Evolutionary conservation across 2,888 invertebrate species (phyloP).

Genomic region (Zygaena filipendulae): DNA sequence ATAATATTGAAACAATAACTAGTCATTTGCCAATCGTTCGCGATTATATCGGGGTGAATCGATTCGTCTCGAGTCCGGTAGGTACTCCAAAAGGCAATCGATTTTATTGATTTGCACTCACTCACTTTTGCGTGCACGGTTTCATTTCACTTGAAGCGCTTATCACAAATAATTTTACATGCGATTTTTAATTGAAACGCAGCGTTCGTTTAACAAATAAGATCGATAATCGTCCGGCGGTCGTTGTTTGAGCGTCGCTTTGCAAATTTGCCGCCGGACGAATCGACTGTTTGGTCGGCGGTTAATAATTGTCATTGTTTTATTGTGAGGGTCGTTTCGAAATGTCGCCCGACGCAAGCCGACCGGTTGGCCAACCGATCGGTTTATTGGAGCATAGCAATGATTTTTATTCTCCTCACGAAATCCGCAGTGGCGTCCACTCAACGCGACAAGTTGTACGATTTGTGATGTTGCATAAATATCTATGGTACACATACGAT

Average conservation of each 20-base stretch:
- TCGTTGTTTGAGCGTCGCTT: too few species aligned
- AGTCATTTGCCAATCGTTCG: constrained; percentile 36
- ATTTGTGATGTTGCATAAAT: constrained; percentile 40
- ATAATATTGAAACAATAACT: constrained; percentile 44
- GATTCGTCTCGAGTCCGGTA: constrained; percentile 50
- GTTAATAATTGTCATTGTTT: constrained; percentile 48
- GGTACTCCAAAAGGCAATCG: constrained; percentile 34
- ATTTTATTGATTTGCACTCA: constrained; percentile 36
- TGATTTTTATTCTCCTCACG: constrained; percentile 55
- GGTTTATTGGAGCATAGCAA: constrained; percentile 59
- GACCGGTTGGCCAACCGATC: constrained; percentile 44
- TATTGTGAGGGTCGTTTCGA: constrained; percentile 45
- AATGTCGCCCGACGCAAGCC: constrained; percentile 36
- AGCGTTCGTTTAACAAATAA: too few species aligned
- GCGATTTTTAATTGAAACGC: constrained; percentile 31
- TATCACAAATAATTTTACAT: constrained; percentile 25
- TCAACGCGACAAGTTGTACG: constrained; percentile 31
- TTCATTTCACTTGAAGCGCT: constrained; percentile 31
- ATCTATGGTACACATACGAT: too few species aligned
- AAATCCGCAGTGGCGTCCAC: constrained; percentile 30
- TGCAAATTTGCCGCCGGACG: constrained; percentile 7
- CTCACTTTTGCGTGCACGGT: constrained; percentile 34
- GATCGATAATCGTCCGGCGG: too few species aligned
- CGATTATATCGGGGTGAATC: constrained; percentile 45
- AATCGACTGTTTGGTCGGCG: constrained; percentile 24